Percentiles rank a stretch among this genome's conserved stretches.
phyloP scores from a whole-genome alignment of 2,797 vertebrate species.

The Rallus crepitans region DNA sequence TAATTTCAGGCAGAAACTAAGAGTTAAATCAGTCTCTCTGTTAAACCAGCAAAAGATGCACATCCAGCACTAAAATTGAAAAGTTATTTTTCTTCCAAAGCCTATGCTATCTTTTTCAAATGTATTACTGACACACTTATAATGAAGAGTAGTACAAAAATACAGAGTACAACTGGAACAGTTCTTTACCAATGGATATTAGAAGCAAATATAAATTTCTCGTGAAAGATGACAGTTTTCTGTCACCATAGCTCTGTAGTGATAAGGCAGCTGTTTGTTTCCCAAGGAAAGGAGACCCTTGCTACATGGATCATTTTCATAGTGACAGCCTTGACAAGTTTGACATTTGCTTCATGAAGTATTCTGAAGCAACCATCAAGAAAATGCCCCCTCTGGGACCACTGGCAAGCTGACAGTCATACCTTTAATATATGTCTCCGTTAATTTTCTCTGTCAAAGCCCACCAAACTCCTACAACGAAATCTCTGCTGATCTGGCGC shows the following conservation, averaged over 20 bases:
- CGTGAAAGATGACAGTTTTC: constrained; percentile 68
- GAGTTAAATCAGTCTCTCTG: background rate
- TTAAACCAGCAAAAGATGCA: background rate
- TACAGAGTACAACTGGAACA: background rate
- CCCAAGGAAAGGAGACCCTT: constrained; percentile 78
- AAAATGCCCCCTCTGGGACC: constrained; percentile 78
- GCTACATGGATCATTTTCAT: constrained; percentile 83
- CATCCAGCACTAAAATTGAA: background rate
- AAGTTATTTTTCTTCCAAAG: constrained; percentile 9
- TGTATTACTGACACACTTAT: background rate
- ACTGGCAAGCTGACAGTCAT: constrained; percentile 78
- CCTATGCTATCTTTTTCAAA: background rate
- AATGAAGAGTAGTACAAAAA: background rate
- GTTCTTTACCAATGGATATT: constrained; percentile 56
- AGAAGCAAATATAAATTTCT: constrained; percentile 64
- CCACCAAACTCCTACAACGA: constrained; percentile 4
- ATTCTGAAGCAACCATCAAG: constrained; percentile 79
- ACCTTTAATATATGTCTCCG: constrained; percentile 78
- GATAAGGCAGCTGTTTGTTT: constrained; percentile 83
- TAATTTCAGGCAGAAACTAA: background rate
- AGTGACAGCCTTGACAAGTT: constrained; percentile 81
- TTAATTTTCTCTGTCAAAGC: constrained; percentile 77
- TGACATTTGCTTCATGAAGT: constrained; percentile 84
- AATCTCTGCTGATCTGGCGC: constrained; percentile 19
- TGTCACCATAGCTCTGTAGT: constrained; percentile 62